These are phyloP conservation scores for Ispidina picta DNA, from an alignment of 2,797 vertebrate species.

Conservation along the genomic window DNA sequence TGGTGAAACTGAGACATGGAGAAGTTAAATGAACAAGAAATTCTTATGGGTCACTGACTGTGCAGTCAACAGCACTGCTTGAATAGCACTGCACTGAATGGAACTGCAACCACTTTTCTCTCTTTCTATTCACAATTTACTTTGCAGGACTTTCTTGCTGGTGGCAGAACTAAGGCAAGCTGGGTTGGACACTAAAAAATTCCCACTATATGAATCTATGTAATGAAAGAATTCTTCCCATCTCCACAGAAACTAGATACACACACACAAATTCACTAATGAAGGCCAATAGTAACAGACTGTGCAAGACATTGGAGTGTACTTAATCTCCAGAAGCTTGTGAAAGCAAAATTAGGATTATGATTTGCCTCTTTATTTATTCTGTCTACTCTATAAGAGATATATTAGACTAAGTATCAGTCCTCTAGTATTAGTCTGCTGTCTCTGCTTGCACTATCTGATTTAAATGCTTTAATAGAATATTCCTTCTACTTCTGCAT, in stretches of 20 bases:
- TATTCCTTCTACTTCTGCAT: background rate
- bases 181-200: background rate
- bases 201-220: background rate
- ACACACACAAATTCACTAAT: background rate
- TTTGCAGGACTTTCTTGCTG: background rate
- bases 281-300: background rate
- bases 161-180: background rate
- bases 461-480: background rate
- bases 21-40: background rate
- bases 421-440: background rate
- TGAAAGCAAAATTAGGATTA: background rate
- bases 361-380: background rate
- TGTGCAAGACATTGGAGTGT: background rate
- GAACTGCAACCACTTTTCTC: background rate
- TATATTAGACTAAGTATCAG: background rate
- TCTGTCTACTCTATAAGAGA: background rate
- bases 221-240: background rate
- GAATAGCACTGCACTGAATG: background rate
- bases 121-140: background rate
- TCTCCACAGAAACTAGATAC: background rate
- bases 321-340: background rate
- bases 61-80: background rate
- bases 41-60: background rate
- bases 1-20: background rate
- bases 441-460: background rate